These are phyloP conservation scores for Bombus turneri DNA, from an alignment of 1,140 invertebrate species.

Conservation along the genomic window DNA sequence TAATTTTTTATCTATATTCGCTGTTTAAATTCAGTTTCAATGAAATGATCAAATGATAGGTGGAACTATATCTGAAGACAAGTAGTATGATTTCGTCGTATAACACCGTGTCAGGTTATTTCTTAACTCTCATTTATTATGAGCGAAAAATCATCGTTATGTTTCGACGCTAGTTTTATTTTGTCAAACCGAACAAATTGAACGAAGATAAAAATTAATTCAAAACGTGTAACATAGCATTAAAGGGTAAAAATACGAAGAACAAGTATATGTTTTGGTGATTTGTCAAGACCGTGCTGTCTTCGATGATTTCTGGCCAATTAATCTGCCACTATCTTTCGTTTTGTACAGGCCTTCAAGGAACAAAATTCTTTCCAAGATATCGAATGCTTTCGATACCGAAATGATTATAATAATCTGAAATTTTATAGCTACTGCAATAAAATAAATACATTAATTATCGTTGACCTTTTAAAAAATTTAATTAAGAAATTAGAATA, in stretches of 20 bases:
- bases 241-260: not conserved
- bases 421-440: too few species aligned
- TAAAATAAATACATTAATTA: not conserved
- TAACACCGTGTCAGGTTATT: not conserved
- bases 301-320: not conserved
- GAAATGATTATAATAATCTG: not conserved
- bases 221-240: not conserved
- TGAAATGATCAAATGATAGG: not conserved
- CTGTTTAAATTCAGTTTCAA: not conserved
- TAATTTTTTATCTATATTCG: not conserved
- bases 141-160: not conserved
- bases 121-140: not conserved
- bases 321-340: not conserved
- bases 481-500: not conserved
- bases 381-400: not conserved
- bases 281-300: not conserved
- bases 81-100: not conserved
- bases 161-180: not conserved
- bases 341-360: not conserved
- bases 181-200: not conserved
- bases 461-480: not conserved
- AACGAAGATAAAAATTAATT: not conserved
- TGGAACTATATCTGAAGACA: conserved; percentile 1
- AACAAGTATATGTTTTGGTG: not conserved
- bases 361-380: not conserved